Base-by-base conservation (phyloP, 2,888 invertebrate genomes). In the Geotrupes spiniger region DNA sequence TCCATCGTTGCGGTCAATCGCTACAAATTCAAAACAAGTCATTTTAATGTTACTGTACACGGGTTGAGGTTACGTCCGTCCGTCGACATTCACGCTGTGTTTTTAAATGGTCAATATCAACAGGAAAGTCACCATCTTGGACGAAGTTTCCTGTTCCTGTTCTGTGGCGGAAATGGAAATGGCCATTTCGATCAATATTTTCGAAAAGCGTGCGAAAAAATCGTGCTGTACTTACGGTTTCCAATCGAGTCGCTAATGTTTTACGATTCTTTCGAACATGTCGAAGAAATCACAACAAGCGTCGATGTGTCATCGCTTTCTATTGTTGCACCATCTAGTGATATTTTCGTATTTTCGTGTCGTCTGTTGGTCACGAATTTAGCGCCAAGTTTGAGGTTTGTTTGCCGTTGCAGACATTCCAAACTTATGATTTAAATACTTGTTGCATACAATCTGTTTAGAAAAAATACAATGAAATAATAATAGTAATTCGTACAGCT, bases 81-180 rank as follows among this genome's bases (percentile, higher is more conserved):
- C 14, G 16, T 40, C 25, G 37, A 9, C n/a, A 26, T 26, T 41
- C 28, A 41, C 39, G 45, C 45, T 46, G 37, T 51, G 37, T 47
- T 48, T 54, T 54, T 56, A 49, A 58, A 56, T 44, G 44, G 27
- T 33, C 36, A 47, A 56, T 60, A n/a, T n/a, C n/a, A 60, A 70
- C 67, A 68, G 69, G 71, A 71, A 70, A 68, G 70, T 74, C 74
- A 75, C 78, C 76, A 77, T 72, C 63, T 72, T 77, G 72, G 50
- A 63, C 66, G 64, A 54, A 70, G 76, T 77, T 80, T 81, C 80
- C 80, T 80, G 78, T 81, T 81, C 80, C 80, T 80, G 80, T 79
- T 69, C 58, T 58, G 60, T 60, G 67, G 68, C 74, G 74, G 74
- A 75, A 75, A 72, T 74, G 58, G 53, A 50, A 51, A 48, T 55